Evolutionary conservation across 1,140 invertebrate genomes (phyloP).

Genomic region (Drosophila pruinosa): DNA sequence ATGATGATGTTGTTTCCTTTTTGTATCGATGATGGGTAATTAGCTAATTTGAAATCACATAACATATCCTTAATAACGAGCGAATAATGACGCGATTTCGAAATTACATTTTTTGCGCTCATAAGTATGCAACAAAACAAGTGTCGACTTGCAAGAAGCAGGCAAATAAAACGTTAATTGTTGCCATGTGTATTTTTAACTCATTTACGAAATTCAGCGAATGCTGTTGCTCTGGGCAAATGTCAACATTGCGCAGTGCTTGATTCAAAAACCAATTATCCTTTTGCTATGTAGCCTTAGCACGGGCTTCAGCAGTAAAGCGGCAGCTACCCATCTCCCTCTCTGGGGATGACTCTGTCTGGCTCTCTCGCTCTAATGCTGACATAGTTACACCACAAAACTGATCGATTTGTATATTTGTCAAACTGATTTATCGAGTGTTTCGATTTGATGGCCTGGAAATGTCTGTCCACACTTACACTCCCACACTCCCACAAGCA

Average conservation of each 20-base stretch:
- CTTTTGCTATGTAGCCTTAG: neutral
- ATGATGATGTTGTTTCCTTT: neutral
- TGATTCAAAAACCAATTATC: neutral
- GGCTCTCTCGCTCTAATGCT: neutral
- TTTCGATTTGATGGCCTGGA: conserved; percentile 71
- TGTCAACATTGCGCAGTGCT: neutral
- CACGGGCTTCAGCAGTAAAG: neutral
- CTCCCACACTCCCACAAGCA: conserved; percentile 5
- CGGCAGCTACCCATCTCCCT: neutral
- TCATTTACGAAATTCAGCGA: neutral
- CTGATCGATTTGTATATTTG: conserved; percentile 73
- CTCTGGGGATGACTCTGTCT: neutral
- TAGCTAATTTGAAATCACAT: conserved; percentile 22
- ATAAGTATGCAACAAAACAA: neutral
- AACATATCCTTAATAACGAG: conserved; percentile 1
- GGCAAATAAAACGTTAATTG: neutral
- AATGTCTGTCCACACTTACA: conserved; percentile 45
- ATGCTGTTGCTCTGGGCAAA: neutral
- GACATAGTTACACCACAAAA: conserved; percentile 37
- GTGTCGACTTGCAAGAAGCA: neutral
- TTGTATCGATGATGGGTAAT: conserved; percentile 23
- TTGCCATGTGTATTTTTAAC: neutral
- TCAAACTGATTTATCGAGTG: conserved; percentile 75
- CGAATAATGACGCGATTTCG: neutral
- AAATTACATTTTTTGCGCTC: too few relatives aligned